Evolutionary conservation across 2,888 invertebrate genomes (phyloP).

Genomic region (Nebria salina): DNA sequence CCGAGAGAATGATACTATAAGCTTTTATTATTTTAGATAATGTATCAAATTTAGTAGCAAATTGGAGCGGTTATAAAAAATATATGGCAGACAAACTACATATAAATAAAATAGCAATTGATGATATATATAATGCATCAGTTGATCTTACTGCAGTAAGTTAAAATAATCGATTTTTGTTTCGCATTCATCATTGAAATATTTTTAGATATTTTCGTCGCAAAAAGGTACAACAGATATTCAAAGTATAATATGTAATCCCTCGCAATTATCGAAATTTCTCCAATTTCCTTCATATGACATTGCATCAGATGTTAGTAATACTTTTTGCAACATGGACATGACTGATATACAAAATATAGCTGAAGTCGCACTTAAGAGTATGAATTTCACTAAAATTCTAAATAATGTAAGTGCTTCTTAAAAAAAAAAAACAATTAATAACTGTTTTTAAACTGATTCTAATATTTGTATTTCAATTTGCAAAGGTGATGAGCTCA

Average conservation of each 20-base stretch:
- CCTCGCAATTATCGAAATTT: slow-evolving; percentile 55
- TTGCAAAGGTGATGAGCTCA: slow-evolving; percentile 62
- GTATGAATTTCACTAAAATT: slow-evolving; percentile 62
- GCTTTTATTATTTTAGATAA: slow-evolving; percentile 54
- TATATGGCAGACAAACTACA: slow-evolving; percentile 34
- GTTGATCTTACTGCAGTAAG: slow-evolving; percentile 35
- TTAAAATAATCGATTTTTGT: slow-evolving; percentile 12
- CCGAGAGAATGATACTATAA: no score
- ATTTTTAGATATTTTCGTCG: slow-evolving; percentile 34
- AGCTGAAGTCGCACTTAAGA: slow-evolving; percentile 61
- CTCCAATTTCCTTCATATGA: slow-evolving; percentile 53
- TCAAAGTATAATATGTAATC: slow-evolving; percentile 57
- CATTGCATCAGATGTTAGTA: slow-evolving; percentile 58
- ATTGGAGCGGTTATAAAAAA: slow-evolving; percentile 28
- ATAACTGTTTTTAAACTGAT: no score
- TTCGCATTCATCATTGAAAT: neutral
- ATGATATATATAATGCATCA: slow-evolving; percentile 31
- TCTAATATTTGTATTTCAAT: slow-evolving; percentile 50
- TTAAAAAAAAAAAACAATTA: neutral
- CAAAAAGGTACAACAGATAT: slow-evolving; percentile 55
- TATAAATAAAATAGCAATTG: slow-evolving; percentile 15
- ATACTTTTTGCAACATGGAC: slow-evolving; percentile 64
- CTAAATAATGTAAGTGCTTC: slow-evolving; percentile 58
- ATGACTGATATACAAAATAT: slow-evolving; percentile 62
- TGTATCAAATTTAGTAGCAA: slow-evolving; percentile 57